Conservation (phyloP, 1,140 invertebrate genomes). For the Venturia canescens region DNA sequence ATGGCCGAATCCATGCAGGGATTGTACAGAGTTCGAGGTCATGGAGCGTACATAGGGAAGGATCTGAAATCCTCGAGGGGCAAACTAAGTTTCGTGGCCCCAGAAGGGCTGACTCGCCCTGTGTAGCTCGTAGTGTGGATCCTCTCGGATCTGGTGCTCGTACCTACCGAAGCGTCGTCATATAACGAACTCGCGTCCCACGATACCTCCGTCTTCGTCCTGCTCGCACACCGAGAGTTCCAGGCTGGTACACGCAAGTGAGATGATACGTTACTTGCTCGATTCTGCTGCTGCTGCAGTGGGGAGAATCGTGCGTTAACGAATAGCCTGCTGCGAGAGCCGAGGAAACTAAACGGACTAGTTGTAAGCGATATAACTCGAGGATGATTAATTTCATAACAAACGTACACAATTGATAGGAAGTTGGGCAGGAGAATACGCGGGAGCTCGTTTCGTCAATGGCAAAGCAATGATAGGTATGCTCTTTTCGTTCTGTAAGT, state of each 20-base stretch:
- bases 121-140: not conserved
- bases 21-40: not conserved
- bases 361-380: constrained; percentile 61
- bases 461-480: not conserved
- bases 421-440: constrained; percentile 50
- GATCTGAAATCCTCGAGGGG: constrained; percentile 15
- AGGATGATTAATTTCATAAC: constrained; percentile 62
- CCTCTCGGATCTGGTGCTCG: not conserved
- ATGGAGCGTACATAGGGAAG: not conserved
- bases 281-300: not conserved
- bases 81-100: constrained; percentile 33
- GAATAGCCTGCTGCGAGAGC: not conserved
- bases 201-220: constrained; percentile 23
- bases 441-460: constrained; percentile 40
- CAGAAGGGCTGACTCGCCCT: constrained; percentile 4
- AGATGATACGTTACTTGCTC: constrained; percentile 7
- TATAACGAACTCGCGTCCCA: not conserved
- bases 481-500: constrained; percentile 1
- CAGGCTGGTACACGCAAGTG: not conserved
- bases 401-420: constrained; percentile 54
- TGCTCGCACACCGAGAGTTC: constrained; percentile 5
- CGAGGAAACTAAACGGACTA: not conserved
- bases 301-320: not conserved
- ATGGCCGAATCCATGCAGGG: not conserved
- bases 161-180: not conserved